Evolutionary conservation across 2,113 vertebrate genomes (phyloP), one percentile per base, ranked within the genome.

Genomic region (Caranx ignobilis): DNA sequence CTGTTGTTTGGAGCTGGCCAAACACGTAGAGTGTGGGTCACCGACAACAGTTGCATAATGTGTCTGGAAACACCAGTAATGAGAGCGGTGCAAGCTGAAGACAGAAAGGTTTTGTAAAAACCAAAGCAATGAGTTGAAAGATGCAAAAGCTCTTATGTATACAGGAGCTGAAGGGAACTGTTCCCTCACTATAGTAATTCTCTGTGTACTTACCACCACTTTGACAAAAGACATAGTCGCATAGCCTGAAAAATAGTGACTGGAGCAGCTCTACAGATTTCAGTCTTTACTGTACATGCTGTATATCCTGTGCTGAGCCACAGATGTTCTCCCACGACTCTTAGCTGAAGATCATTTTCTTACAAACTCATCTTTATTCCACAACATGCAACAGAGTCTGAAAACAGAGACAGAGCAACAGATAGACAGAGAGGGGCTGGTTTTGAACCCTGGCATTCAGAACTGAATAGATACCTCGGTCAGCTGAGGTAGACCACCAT

Each of bases 231-330:
- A 21, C 7, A 5, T 37, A 37, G 4, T 37, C 39, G 9, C 39
- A 7, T 41, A 2, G 11, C 39, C 39, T 10, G 8, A 5, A 45
- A 21, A 35, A 34, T 57, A 26, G 2, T 48, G 9, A 72, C 68
- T 57, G 66, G 45, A 62, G 55, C 32, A 35, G 59, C 71, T 75
- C 69, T 64, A 52, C 57, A 78, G 35, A 69, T 55, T 48, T 43
- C 48, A 52, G n/a, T 48, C 56, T 77, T 77, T 57, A 45, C 21
- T 1, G 45, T 12, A 56, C 7, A 0, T 9, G 8, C 16, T 12
- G 19, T n/a, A 26, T 19, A 59, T 2, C 37, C 35, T 39, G 43
- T 10, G 62, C 2, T 57, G n/a, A 21, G 41, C 0, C 6, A 60
- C 48, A 18, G 5, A 32, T 0, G 2, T 61, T 34, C 41, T 61